A percentile compares a stretch with the other conserved stretches of the same genome.
Evolutionary conservation across 2,888 invertebrate genomes (phyloP).

Genomic region (Catocala fraxini): DNA sequence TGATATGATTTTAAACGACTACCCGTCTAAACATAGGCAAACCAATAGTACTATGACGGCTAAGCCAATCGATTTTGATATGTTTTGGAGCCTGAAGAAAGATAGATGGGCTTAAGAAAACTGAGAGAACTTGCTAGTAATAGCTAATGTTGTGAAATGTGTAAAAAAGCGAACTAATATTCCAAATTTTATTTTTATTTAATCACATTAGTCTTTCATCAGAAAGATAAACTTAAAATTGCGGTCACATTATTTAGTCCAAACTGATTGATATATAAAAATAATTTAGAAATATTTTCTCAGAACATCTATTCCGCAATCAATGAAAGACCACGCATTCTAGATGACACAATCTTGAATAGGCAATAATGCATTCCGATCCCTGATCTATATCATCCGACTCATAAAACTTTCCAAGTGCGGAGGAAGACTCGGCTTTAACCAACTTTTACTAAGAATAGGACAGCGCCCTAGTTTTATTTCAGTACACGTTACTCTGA

Average conservation of each 20-base stretch:
- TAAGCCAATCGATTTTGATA: too few relatives aligned
- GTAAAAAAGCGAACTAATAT: too few relatives aligned
- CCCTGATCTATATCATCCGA: constrained; percentile 78
- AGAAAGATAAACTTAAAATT: not conserved
- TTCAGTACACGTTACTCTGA: constrained; percentile 50
- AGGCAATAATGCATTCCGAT: constrained; percentile 79
- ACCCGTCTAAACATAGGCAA: too few relatives aligned
- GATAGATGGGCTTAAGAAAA: too few relatives aligned
- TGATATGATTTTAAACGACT: constrained; percentile 28
- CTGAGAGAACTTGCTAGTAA: too few relatives aligned
- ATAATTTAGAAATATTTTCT: constrained; percentile 8
- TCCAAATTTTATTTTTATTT: too few relatives aligned
- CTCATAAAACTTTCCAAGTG: constrained; percentile 77
- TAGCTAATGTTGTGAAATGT: too few relatives aligned
- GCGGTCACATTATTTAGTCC: constrained; percentile 1
- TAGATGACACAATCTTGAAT: constrained; percentile 73
- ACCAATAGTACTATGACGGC: too few relatives aligned
- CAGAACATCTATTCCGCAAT: constrained; percentile 16
- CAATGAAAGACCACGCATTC: constrained; percentile 35
- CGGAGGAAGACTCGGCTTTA: constrained; percentile 68
- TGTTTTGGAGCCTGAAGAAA: too few relatives aligned
- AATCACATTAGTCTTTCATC: too few relatives aligned
- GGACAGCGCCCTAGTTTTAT: constrained; percentile 53
- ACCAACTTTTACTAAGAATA: constrained; percentile 69
- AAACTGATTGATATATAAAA: not conserved